A percentile compares a stretch with the other conserved stretches of the same genome.
Conservation (phyloP, 2,888 invertebrate species). For the Oithona nana region DNA sequence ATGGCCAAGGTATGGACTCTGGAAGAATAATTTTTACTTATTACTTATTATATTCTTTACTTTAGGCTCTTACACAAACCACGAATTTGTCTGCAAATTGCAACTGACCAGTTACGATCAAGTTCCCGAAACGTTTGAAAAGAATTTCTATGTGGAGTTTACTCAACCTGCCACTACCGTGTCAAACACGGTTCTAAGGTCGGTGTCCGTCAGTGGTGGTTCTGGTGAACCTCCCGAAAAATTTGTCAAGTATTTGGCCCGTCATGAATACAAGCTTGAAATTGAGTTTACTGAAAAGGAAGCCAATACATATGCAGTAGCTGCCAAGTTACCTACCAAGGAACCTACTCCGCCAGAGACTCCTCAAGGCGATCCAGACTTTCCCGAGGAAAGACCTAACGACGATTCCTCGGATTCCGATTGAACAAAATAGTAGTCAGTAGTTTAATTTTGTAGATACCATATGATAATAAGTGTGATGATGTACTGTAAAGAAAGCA, state of each 20-base stretch:
- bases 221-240: conserved; percentile 82
- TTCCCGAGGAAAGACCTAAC: conserved; percentile 7
- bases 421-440: no score
- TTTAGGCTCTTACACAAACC: conserved; percentile 88
- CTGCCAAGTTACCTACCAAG: conserved; percentile 30
- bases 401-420: conserved; percentile 13
- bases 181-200: conserved; percentile 85
- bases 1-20: conserved; percentile 68
- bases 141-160: conserved; percentile 78
- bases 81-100: conserved; percentile 81
- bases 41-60: no score
- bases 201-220: conserved; percentile 54
- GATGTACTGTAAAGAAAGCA: no score
- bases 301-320: conserved; percentile 45
- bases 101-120: conserved; percentile 92
- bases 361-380: conserved; percentile 6
- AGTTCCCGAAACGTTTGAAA: conserved; percentile 77
- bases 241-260: conserved; percentile 84
- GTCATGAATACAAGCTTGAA: conserved; percentile 86
- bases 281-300: conserved; percentile 62
- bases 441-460: no score
- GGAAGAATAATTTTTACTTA: not conserved
- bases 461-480: no score
- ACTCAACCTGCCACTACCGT: conserved; percentile 93
- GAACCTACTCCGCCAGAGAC: not conserved